Conservation (phyloP, 2,113 vertebrate genomes). For the Cavia porcellus region DNA sequence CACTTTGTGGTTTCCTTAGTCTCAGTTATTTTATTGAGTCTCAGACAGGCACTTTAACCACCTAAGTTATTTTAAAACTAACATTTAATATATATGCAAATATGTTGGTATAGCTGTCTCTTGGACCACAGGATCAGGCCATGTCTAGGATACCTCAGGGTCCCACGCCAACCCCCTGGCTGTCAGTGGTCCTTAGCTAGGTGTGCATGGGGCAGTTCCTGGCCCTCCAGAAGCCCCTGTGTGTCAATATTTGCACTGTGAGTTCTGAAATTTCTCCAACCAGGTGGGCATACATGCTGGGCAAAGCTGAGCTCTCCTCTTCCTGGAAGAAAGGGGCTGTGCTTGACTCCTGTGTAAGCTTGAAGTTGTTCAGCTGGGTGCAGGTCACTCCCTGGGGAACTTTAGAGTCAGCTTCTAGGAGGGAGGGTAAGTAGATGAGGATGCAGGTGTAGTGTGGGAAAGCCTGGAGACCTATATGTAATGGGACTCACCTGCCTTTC, state of each 20-base stretch:
- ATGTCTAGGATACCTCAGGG: neutral
- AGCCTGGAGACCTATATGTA: neutral
- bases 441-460: neutral
- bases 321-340: neutral
- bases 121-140: neutral
- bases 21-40: too few relatives aligned
- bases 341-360: neutral
- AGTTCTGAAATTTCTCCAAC: neutral
- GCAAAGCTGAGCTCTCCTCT: neutral
- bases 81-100: neutral
- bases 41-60: too few relatives aligned
- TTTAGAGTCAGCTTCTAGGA: neutral
- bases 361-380: neutral
- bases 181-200: too few relatives aligned
- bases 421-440: accelerated
- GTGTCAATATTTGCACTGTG: neutral
- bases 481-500: neutral
- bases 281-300: neutral
- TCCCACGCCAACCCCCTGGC: neutral
- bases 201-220: too few relatives aligned
- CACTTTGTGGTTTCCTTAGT: neutral
- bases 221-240: too few relatives aligned
- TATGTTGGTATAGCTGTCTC: neutral
- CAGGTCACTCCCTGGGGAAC: neutral
- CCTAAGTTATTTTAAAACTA: neutral